These are phyloP conservation scores for Schrankia costaestrigalis DNA, from an alignment of 2,888 invertebrate genomes.

Conservation along the genomic window DNA sequence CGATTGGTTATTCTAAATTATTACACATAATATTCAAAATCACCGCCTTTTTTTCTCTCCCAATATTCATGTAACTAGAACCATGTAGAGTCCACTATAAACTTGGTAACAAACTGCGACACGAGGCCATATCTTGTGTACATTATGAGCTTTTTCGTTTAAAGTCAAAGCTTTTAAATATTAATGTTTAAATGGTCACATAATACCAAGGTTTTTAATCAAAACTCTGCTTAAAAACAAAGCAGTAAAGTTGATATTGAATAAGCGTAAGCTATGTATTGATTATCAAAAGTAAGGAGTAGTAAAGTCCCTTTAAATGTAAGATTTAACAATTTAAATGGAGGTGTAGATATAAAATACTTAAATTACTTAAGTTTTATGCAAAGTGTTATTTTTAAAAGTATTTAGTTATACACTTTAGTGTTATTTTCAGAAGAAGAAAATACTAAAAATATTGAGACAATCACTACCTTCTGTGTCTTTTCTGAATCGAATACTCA, in stretches of 20 bases:
- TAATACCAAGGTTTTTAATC: constrained; percentile 13
- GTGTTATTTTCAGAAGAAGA: too few species aligned
- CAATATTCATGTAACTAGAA: constrained; percentile 69
- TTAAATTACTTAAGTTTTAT: constrained; percentile 51
- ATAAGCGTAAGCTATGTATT: constrained; percentile 16
- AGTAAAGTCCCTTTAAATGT: constrained; percentile 63
- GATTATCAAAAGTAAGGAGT: constrained; percentile 39
- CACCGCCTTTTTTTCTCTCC: constrained; percentile 52
- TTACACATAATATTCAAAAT: constrained; percentile 57
- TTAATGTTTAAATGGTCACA: constrained; percentile 34
- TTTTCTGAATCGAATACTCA: too few species aligned
- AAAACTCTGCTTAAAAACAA: constrained; percentile 19
- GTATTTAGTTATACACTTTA: too few species aligned
- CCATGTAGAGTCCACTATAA: constrained; percentile 70
- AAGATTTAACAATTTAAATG: constrained; percentile 68
- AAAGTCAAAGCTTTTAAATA: constrained; percentile 51
- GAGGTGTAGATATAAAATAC: constrained; percentile 64
- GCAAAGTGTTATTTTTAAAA: constrained; percentile 53
- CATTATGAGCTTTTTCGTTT: constrained; percentile 78
- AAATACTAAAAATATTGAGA: too few species aligned
- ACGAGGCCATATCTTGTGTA: constrained; percentile 75
- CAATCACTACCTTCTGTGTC: too few species aligned
- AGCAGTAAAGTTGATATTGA: constrained; percentile 37
- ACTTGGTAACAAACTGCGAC: constrained; percentile 79
- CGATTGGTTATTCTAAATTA: constrained; percentile 63